Evolutionary conservation across 2,113 vertebrate species (phyloP).

Genomic region (Percopsis transmontana): DNA sequence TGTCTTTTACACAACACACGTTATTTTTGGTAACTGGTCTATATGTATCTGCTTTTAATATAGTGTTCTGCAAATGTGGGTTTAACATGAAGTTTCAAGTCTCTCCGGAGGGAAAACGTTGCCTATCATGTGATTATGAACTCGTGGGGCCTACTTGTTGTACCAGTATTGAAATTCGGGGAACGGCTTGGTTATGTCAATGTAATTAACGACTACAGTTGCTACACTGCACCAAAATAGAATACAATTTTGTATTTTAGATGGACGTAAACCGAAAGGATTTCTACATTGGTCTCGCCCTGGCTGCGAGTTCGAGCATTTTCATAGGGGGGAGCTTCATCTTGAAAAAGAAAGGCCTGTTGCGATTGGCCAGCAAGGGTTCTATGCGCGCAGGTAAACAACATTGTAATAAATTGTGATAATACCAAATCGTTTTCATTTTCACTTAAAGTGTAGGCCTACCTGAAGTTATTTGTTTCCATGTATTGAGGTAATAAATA

Average conservation of each 20-base stretch:
- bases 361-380: slow-evolving; percentile 77
- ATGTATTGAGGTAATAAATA: background rate
- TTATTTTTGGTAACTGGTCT: background rate
- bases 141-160: slow-evolving; percentile 3
- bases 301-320: slow-evolving; percentile 80
- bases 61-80: accelerated
- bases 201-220: background rate
- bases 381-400: slow-evolving; percentile 80
- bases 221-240: background rate
- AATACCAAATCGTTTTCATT: too few relatives aligned
- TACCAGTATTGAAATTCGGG: slow-evolving; percentile 2
- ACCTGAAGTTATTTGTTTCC: background rate
- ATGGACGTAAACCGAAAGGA: slow-evolving; percentile 69
- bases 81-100: background rate
- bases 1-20: background rate
- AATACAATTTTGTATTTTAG: slow-evolving; percentile 28
- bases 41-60: background rate
- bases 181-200: background rate
- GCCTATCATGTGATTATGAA: slow-evolving; percentile 61
- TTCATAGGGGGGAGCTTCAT: slow-evolving; percentile 85
- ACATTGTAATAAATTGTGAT: background rate
- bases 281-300: slow-evolving; percentile 79
- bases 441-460: background rate
- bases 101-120: background rate
- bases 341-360: slow-evolving; percentile 85